Base-by-base conservation (phyloP, 2,888 invertebrate genomes). In the Mactromeris polynyma region DNA sequence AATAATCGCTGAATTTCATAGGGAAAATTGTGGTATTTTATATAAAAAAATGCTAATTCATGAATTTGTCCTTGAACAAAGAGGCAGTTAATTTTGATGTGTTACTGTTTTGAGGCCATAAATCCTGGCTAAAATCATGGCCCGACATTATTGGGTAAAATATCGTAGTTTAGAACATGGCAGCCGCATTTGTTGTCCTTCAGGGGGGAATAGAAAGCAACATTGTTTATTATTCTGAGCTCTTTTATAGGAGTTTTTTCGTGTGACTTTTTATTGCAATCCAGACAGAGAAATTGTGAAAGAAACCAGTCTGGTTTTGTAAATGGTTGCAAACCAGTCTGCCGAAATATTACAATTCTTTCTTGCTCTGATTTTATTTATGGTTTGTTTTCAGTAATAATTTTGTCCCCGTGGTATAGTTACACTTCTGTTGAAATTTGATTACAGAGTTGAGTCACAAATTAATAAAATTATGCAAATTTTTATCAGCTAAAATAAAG, bases 401-500 rank as follows among this genome's bases (percentile, higher is more conserved):
- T 33, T 33, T 73, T 73, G 36, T 73, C 73, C 73, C 73, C 19
- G 17, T 73, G 36, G 73, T 73, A 73, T 19, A 73, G 73, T 73
- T 73, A 36, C 73, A 33, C 31, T 73, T 33, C 36, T 73, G 33
- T 36, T 73, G 73, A 73, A 73, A 36, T 73, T 73, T 73, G 73
- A 73, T 73, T 73, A 73, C 73, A 17, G 19, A 73, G 73, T 73
- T 73, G 73, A 73, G 73, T 36, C 73, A 73, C 36, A 36, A 73
- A 73, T 73, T 73, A 73, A 73, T 73, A 36, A 73, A 73, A 33
- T 73, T 73, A 73, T 73, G 73, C 73, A 36, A 73, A 73, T 73
- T 73, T 64, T 73, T 73, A 73, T 36, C 73, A 33, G 11, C 36
- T 36, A 73, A 73, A 73, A 73, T 73, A 73, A 73, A 73, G 73